Percentiles rank a stretch among this genome's conserved stretches.
These are phyloP conservation scores for Belgica antarctica DNA, from an alignment of 2,888 invertebrate genomes.

Conservation along the genomic window DNA sequence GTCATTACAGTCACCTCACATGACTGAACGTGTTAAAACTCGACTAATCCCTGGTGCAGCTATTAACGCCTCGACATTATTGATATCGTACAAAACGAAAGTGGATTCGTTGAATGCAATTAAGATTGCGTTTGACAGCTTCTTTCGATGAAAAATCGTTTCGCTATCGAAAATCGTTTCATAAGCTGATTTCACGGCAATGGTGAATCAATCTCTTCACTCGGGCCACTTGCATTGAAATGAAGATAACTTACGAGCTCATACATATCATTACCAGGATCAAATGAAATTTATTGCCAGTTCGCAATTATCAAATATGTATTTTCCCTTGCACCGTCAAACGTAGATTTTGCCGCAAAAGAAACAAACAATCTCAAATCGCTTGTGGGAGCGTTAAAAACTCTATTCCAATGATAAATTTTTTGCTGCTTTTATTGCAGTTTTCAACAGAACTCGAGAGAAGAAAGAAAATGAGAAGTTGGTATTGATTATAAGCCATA, in stretches of 20 bases:
- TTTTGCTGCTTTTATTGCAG: background rate
- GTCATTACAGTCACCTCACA: background rate
- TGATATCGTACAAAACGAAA: slow-evolving; percentile 16
- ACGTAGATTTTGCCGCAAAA: background rate
- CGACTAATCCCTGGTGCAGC: background rate
- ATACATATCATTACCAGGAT: slow-evolving; percentile 25
- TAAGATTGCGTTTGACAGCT: slow-evolving; percentile 32
- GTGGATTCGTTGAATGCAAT: slow-evolving; percentile 30
- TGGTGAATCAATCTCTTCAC: slow-evolving; percentile 2
- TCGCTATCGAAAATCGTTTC: slow-evolving; percentile 1
- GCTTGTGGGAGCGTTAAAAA: slow-evolving; percentile 8
- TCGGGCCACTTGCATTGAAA: background rate
- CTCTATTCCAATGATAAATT: background rate
- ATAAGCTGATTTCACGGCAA: background rate
- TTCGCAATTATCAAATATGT: slow-evolving; percentile 20
- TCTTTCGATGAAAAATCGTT: background rate
- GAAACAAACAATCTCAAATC: slow-evolving; percentile 19
- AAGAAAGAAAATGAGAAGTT: slow-evolving; percentile 33
- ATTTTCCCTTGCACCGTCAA: slow-evolving; percentile 1
- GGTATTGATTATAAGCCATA: slow-evolving; percentile 28
- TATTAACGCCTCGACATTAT: slow-evolving; percentile 11
- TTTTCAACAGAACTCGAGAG: background rate
- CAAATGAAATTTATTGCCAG: slow-evolving; percentile 29
- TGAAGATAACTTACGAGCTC: background rate
- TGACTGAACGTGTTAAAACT: slow-evolving; percentile 6